These are phyloP conservation scores for Drosophila auraria DNA, from an alignment of 1,140 invertebrate genomes.

Conservation along the genomic window DNA sequence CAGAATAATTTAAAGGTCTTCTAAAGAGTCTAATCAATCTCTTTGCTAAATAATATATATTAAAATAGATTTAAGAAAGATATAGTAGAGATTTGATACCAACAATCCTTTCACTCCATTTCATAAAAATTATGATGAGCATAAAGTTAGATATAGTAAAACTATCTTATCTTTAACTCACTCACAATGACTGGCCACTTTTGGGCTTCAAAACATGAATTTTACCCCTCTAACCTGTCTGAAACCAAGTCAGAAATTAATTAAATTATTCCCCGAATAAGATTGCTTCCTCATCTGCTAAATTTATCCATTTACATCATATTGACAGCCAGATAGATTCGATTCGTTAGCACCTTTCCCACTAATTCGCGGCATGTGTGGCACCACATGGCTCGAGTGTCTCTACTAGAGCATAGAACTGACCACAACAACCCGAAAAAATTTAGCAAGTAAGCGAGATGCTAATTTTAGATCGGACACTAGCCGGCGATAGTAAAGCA, in stretches of 20 bases:
- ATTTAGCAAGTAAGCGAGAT: conserved; percentile 6
- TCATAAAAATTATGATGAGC: too few species aligned
- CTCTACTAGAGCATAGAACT: conserved; percentile 18
- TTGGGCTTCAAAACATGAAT: background rate
- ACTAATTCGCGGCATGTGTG: conserved; percentile 21
- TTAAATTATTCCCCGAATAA: background rate
- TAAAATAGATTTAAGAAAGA: too few species aligned
- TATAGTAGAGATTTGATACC: too few species aligned
- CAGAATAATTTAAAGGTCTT: background rate
- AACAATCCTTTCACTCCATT: too few species aligned
- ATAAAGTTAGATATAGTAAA: too few species aligned
- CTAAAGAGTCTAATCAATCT: too few species aligned
- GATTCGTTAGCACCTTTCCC: conserved; percentile 21
- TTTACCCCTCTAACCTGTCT: background rate
- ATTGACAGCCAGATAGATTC: conserved; percentile 14
- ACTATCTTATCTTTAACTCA: too few species aligned
- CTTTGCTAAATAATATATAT: too few species aligned
- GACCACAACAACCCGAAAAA: conserved; percentile 27
- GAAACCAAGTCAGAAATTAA: background rate
- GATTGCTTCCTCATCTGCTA: conserved; percentile 15
- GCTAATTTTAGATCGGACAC: conserved; percentile 41
- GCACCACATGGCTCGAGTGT: conserved; percentile 20
- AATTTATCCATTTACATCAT: conserved; percentile 9
- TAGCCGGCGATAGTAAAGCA: conserved; percentile 14
- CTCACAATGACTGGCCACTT: background rate